These are phyloP conservation scores for Schizopygopsis pylzovi DNA, from an alignment of 2,797 vertebrate species.

Conservation along the genomic window DNA sequence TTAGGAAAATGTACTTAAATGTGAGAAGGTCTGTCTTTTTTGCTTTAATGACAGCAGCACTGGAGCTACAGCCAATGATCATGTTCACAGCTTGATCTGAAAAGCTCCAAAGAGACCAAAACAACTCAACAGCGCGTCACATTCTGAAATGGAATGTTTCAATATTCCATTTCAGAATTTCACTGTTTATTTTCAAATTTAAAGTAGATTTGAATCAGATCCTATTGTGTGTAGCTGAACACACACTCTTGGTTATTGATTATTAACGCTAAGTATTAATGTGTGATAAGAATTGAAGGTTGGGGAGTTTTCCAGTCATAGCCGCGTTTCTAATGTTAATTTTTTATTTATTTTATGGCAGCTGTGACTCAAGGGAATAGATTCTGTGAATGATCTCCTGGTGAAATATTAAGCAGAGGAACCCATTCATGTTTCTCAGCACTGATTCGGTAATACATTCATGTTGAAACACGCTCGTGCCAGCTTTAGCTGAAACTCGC, in stretches of 20 bases:
- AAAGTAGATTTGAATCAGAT: neutral
- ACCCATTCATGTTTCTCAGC: neutral
- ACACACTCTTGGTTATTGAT: neutral
- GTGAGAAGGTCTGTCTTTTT: neutral
- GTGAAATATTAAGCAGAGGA: neutral
- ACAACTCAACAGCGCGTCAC: too few relatives aligned
- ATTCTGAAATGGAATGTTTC: neutral
- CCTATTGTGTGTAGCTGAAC: neutral
- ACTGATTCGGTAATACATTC: neutral
- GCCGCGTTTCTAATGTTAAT: neutral
- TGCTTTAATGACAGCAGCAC: neutral
- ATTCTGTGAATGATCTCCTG: neutral
- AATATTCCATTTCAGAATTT: neutral
- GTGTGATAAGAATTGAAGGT: neutral
- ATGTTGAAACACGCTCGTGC: constrained; percentile 9
- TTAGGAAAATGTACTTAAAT: neutral
- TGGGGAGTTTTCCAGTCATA: neutral
- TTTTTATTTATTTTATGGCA: neutral
- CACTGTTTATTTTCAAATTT: neutral
- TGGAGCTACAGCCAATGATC: neutral
- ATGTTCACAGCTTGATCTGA: neutral
- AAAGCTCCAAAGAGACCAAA: neutral
- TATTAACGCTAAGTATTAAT: neutral
- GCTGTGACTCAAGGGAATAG: neutral
- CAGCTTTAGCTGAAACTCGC: neutral